These are phyloP conservation scores for Dastarcus helophoroides DNA, from an alignment of 2,888 invertebrate genomes.

Conservation along the genomic window DNA sequence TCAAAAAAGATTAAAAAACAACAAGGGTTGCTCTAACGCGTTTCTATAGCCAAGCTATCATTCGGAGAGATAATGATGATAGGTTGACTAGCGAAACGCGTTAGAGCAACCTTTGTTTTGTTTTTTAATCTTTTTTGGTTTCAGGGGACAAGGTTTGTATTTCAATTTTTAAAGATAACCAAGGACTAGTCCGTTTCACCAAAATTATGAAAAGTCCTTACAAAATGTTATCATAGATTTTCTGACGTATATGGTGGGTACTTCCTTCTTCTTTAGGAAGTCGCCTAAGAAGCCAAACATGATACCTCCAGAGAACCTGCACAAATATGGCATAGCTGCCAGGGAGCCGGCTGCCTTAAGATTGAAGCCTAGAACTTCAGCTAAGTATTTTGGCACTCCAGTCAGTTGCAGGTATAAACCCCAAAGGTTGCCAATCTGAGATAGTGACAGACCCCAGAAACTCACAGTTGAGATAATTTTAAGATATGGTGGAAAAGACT, in stretches of 20 bases:
- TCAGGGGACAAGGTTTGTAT: no score
- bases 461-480: constrained; percentile 17
- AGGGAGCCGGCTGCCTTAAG: constrained; percentile 22
- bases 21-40: no score
- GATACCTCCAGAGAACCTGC: constrained; percentile 21
- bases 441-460: constrained; percentile 18
- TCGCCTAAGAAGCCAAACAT: constrained; percentile 22
- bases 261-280: constrained; percentile 16
- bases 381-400: constrained; percentile 20
- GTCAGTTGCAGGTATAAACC: constrained; percentile 19
- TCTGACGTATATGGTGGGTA: constrained; percentile 17
- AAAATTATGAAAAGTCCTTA: constrained; percentile 15
- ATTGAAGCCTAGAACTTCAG: constrained; percentile 20
- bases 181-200: no score
- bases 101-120: no score
- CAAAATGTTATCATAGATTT: constrained; percentile 24
- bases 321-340: constrained; percentile 22
- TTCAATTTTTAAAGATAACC: no score
- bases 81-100: no score
- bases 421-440: constrained; percentile 23
- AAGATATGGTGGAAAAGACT: constrained; percentile 19
- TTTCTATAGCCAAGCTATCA: no score
- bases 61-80: no score
- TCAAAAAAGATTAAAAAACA: no score
- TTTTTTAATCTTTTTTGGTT: no score